These are phyloP conservation scores for Aleadryas rufinucha DNA, from an alignment of 2,113 vertebrate genomes.

Conservation along the genomic window DNA sequence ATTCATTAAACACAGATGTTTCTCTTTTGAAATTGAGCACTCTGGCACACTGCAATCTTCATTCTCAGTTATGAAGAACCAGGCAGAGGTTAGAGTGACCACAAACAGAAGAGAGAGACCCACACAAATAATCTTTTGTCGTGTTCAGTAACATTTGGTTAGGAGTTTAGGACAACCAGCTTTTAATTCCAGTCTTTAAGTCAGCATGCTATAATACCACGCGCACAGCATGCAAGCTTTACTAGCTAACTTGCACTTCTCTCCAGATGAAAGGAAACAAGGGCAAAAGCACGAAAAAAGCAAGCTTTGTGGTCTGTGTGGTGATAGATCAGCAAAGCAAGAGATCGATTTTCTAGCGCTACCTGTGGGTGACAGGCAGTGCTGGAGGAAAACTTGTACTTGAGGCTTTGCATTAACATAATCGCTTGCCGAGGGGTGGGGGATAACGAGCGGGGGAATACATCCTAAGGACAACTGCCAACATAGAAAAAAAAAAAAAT, in stretches of 20 bases:
- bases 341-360: not conserved
- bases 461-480: not conserved
- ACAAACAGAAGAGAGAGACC: not conserved
- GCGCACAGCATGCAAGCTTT: not conserved
- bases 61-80: not conserved
- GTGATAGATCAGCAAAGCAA: not conserved
- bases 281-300: not conserved
- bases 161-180: not conserved
- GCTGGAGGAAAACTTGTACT: not conserved
- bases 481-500: not conserved
- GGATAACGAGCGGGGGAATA: not conserved
- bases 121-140: not conserved
- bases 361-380: not conserved
- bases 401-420: not conserved
- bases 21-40: not conserved
- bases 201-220: not conserved
- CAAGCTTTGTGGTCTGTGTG: not conserved
- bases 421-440: fast-evolving
- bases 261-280: not conserved
- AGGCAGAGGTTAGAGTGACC: not conserved
- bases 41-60: not conserved
- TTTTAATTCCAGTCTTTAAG: not conserved
- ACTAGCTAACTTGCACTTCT: not conserved
- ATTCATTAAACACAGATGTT: not conserved
- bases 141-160: not conserved